Base-by-base conservation (phyloP, 2,888 invertebrate species). In the Crossocerus cetratus region DNA sequence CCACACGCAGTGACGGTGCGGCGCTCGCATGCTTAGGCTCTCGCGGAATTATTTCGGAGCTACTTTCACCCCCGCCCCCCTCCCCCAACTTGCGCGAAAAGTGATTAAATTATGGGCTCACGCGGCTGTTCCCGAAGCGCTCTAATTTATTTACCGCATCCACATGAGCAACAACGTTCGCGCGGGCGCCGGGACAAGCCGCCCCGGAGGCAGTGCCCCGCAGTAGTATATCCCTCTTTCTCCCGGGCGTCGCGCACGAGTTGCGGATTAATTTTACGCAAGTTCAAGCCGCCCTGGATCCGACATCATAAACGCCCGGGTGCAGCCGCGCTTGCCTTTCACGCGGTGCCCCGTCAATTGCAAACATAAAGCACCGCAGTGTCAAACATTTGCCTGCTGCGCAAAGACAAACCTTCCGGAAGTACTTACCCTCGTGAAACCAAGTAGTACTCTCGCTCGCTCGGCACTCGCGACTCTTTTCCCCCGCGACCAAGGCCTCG, bases 91-190 rank as follows among this genome's bases (percentile, higher is more conserved):
- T 81, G 69, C 71, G 57, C 68, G 58, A 74, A 69, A 80, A 69
- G 74, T 77, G 80, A 81, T 82, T 81, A 82, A 82, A 82, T 81
- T 82, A 80, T 68, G 71, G 32, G 32, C 32, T 79, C 67, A 75
- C 82, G 66, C 74, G 67, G 70, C 71, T 82, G 81, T 81, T 82
- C 69, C 80, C 82, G 81, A 81, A 80, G 71, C 74, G 74, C 73
- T 68, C 76, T 81, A 81, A 81, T 81, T 81, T 82, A 81, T 81
- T 82, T 81, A 81, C 80, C 74, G 80, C 68, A 82, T 82, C 62
- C 81, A 77, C 81, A 80, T 74, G 81, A 82, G 82, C 71, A 81
- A 82, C 81, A 77, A 81, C 82, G 82, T 77, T 78, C 77, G 67
- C 72, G 68, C 67, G 60, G n/a, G n/a, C 42, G 23, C 71, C 58